Evolutionary conservation across 1,140 invertebrate species (phyloP).

Genomic region (Platyura marginata): DNA sequence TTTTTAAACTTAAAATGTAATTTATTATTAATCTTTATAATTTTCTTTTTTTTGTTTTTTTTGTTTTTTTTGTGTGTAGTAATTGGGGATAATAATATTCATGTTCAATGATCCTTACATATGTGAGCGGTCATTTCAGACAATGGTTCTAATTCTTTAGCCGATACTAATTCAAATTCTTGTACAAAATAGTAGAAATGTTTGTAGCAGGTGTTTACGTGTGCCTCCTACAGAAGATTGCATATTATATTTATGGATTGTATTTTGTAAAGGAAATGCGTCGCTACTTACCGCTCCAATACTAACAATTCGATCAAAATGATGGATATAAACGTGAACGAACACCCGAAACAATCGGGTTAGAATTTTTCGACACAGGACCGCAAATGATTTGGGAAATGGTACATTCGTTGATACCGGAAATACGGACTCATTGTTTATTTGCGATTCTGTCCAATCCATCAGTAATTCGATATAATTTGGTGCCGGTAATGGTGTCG

Average conservation of each 20-base stretch:
- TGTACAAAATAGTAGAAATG: conserved; percentile 92
- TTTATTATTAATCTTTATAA: too few relatives aligned
- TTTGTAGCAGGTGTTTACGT: conserved; percentile 93
- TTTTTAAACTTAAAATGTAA: too few relatives aligned
- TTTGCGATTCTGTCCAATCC: conserved; percentile 89
- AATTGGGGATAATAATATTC: too few relatives aligned
- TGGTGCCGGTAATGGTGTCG: conserved; percentile 69
- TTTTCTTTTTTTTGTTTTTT: too few relatives aligned
- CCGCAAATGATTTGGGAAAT: conserved; percentile 72
- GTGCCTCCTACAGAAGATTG: conserved; percentile 80
- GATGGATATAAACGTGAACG: conserved; percentile 94
- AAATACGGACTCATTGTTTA: conserved; percentile 78
- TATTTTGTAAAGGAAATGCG: too few relatives aligned
- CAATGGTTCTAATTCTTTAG: conserved; percentile 77
- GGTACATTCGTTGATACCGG: conserved; percentile 66
- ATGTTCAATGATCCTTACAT: conserved; percentile 41
- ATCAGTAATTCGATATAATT: conserved; percentile 77
- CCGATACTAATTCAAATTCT: conserved; percentile 70
- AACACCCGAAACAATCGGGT: conserved; percentile 85
- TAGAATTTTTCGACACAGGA: conserved; percentile 73
- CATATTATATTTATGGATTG: too few relatives aligned
- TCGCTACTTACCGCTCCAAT: conserved; percentile 65
- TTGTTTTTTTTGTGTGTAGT: too few relatives aligned
- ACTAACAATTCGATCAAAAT: conserved; percentile 77
- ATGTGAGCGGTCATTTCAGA: conserved; percentile 54